Conservation (phyloP, 2,888 invertebrate genomes). For the Pheosia tremula region DNA sequence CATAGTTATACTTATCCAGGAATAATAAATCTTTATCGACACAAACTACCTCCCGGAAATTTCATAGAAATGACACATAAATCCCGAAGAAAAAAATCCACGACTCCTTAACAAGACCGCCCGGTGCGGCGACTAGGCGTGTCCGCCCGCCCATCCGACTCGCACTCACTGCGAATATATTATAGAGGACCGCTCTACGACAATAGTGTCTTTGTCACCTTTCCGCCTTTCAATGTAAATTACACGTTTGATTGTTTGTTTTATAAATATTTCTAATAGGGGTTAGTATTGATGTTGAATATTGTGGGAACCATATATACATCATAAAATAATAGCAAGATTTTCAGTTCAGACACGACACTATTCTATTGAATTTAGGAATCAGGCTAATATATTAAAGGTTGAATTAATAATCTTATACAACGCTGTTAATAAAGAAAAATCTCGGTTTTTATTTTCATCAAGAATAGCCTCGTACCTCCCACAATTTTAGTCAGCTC, state of each 20-base stretch:
- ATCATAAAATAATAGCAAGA: background rate
- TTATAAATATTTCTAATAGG: constrained; percentile 5
- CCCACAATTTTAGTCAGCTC: too few relatives aligned
- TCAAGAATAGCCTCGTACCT: too few relatives aligned
- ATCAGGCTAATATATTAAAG: too few relatives aligned
- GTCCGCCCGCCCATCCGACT: constrained; percentile 62
- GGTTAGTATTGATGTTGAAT: background rate
- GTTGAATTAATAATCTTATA: too few relatives aligned
- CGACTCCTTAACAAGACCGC: constrained; percentile 62
- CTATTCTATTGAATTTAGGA: too few relatives aligned
- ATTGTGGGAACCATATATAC: background rate
- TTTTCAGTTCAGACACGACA: too few relatives aligned
- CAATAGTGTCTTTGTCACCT: constrained; percentile 22
- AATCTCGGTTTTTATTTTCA: too few relatives aligned
- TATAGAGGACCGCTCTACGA: constrained; percentile 50
- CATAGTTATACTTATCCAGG: too few relatives aligned
- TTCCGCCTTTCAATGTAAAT: constrained; percentile 25
- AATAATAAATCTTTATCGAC: background rate
- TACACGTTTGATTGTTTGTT: constrained; percentile 14
- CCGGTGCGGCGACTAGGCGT: constrained; percentile 59
- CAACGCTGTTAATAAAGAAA: too few relatives aligned
- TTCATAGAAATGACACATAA: background rate
- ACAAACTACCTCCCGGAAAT: background rate
- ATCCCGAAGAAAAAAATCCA: constrained; percentile 19
- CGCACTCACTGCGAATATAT: constrained; percentile 53